These are phyloP conservation scores for Rugalucina vietnamica DNA, from an alignment of 2,888 invertebrate genomes.

Conservation along the genomic window DNA sequence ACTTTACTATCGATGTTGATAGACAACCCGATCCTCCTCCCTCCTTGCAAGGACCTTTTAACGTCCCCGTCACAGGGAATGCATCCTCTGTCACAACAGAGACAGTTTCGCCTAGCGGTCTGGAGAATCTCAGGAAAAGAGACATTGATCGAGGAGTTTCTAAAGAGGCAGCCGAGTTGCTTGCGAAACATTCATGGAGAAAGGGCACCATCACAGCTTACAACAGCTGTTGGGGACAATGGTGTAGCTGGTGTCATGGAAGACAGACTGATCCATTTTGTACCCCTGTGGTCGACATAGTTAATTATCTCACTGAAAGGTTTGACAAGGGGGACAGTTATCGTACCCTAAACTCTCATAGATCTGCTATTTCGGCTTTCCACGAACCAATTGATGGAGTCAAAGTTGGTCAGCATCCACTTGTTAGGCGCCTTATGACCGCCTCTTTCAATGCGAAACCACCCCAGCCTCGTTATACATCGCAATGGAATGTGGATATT, in stretches of 20 bases:
- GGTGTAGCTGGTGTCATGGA: constrained; percentile 23
- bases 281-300: not conserved
- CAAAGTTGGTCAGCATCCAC: constrained; percentile 5
- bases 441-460: not conserved
- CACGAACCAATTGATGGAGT: not conserved
- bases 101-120: constrained; percentile 4
- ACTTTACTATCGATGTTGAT: not conserved
- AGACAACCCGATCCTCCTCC: constrained; percentile 7
- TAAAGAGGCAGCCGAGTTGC: constrained; percentile 7
- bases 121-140: constrained; percentile 25
- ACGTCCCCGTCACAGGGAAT: not conserved
- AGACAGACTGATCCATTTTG: constrained; percentile 4
- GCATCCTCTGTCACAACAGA: not conserved
- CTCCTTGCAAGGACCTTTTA: not conserved
- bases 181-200: constrained; percentile 12
- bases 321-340: constrained; percentile 9
- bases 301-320: not conserved
- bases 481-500: not conserved
- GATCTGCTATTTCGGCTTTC: constrained; percentile 10
- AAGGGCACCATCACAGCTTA: constrained; percentile 1
- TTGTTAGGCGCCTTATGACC: not conserved
- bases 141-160: constrained; percentile 1
- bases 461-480: not conserved
- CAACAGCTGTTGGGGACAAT: not conserved
- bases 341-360: not conserved